These are phyloP conservation scores for Cephus pulcher DNA, from an alignment of 2,888 invertebrate genomes.

Conservation along the genomic window DNA sequence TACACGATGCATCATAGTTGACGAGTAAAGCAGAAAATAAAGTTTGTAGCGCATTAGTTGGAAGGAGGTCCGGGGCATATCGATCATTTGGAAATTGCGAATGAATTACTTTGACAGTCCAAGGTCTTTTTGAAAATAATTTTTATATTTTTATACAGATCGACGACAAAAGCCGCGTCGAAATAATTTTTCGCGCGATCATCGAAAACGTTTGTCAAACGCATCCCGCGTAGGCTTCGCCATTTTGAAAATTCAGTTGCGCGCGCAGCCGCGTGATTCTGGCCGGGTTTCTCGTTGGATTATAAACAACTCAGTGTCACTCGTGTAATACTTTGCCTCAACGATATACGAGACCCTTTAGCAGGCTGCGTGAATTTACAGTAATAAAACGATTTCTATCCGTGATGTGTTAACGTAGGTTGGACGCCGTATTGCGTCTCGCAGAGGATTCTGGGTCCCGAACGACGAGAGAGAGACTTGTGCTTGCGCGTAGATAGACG, in stretches of 20 bases:
- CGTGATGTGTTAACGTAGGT: background rate
- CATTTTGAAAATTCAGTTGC: background rate
- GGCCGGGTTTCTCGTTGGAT: no score
- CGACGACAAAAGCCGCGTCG: conserved; percentile 16
- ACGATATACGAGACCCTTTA: background rate
- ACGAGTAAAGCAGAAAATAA: background rate
- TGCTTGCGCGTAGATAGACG: conserved; percentile 4
- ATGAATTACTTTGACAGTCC: conserved; percentile 4
- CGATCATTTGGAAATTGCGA: background rate
- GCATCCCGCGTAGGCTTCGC: background rate
- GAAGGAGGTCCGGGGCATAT: background rate
- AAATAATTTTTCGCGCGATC: conserved; percentile 25
- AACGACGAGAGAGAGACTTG: conserved; percentile 23
- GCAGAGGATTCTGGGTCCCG: background rate
- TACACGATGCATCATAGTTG: background rate
- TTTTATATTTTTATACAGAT: conserved; percentile 55
- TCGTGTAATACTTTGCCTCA: no score
- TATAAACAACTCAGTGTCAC: no score
- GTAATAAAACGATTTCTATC: no score
- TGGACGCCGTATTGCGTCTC: background rate
- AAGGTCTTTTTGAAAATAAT: conserved; percentile 41
- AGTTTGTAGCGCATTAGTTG: background rate
- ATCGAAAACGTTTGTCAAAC: background rate
- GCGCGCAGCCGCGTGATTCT: background rate
- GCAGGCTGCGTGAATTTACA: background rate